Evolutionary conservation across 35 echinoderm and acorn worm species (phyloP), one percentile per base, ranked within the genome.

Genomic region (Strongylocentrotus purpuratus): DNA sequence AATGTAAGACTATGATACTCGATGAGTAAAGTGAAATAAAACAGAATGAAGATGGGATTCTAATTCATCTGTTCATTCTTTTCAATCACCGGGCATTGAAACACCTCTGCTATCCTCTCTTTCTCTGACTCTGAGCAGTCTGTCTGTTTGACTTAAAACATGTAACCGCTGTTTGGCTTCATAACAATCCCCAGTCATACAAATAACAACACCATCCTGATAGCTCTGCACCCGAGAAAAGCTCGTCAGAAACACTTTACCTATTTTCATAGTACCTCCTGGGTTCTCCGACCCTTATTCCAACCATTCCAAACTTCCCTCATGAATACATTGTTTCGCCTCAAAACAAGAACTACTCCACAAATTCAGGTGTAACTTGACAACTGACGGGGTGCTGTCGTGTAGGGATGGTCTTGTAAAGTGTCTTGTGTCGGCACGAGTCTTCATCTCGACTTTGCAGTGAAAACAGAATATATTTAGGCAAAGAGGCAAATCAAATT

Each of bases 161-260:
- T 89, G 87, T 89, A 45, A 89, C 87, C 32, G 25, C 12, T 89
- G 87, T 89, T 89, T 89, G 32, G 87, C 87, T 89, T 89, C 87
- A 33, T 33, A 89, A 89, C 87, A 89, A 33, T 46, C 87, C 20
- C 32, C 32, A 28, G 32, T 28, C 32, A 33, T 32, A 10, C 32
- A 8, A 89, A 20, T 89, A 89, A 46, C 87, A 89, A 45, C 87
- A 45, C 65, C 31, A 33, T 86, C 85, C 33, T 86, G 85, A 86
- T 86, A 8, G 85, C 32, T 86, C 85, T 8, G 8, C 7, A 22
- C 31, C 17, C 15, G 17, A 41, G 15, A 89, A 89, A 59, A 46
- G 32, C 33, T 89, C 32, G 32, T 89, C 87, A 33, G 65, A 78
- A 59, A 33, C 87, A 89, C 87, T 35, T 22, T 46, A 32, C 87